Evolutionary conservation across 2,113 vertebrate species (phyloP).

Genomic region (Laticauda colubrina): DNA sequence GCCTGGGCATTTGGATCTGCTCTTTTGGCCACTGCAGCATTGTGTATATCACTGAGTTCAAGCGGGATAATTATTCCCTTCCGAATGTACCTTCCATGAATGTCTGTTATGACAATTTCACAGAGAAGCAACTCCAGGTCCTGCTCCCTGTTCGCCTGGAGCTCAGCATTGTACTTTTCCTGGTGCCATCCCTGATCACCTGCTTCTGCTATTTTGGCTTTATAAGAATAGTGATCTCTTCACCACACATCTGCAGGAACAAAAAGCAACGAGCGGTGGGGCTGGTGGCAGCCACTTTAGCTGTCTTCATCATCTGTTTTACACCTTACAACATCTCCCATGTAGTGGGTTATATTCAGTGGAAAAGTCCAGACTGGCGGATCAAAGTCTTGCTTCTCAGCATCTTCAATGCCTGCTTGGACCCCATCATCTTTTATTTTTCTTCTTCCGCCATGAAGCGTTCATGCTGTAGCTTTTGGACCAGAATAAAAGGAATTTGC

Average conservation of each 20-base stretch:
- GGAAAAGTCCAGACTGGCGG: constrained; percentile 74
- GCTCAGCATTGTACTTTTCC: constrained; percentile 64
- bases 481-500: not conserved
- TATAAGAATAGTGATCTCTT: constrained; percentile 59
- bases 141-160: constrained; percentile 62
- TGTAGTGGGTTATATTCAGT: constrained; percentile 72
- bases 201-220: constrained; percentile 69
- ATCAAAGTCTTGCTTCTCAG: constrained; percentile 76
- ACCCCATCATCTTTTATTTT: constrained; percentile 88
- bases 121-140: accelerated
- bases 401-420: constrained; percentile 84
- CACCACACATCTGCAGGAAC: constrained; percentile 54
- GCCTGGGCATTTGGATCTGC: constrained; percentile 79
- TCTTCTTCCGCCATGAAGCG: constrained; percentile 75
- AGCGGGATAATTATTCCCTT: not conserved
- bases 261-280: constrained; percentile 61
- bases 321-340: constrained; percentile 87
- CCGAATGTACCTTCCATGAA: not conserved
- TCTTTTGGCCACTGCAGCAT: constrained; percentile 77
- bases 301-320: constrained; percentile 68
- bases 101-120: constrained; percentile 64
- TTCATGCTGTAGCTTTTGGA: constrained; percentile 18
- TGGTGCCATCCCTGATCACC: constrained; percentile 62
- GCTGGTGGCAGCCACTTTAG: constrained; percentile 61
- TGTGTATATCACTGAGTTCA: constrained; percentile 74